phyloP scores from a whole-genome alignment of 2,113 vertebrate species.

The Mirza zaza region DNA sequence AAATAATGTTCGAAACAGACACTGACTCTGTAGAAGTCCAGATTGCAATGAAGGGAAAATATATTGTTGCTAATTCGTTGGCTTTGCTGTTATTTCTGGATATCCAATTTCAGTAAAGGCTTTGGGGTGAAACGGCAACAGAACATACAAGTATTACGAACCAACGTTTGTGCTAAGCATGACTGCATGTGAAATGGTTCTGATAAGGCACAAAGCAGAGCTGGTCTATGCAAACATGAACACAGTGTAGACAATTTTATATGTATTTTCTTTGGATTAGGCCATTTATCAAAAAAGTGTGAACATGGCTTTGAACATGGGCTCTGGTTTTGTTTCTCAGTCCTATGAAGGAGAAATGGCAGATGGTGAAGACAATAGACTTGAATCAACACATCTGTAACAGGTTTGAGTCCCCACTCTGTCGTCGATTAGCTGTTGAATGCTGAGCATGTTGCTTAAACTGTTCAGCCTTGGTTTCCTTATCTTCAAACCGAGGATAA shows the following conservation, averaged over 20 bases:
- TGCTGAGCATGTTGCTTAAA: neutral
- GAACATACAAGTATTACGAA: neutral
- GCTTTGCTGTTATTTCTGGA: neutral
- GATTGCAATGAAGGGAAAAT: too few relatives aligned
- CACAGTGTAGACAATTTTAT: neutral
- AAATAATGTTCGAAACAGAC: accelerated
- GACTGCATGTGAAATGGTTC: neutral
- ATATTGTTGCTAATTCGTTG: neutral
- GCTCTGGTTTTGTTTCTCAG: neutral
- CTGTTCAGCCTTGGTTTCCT: neutral
- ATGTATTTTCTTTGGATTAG: neutral
- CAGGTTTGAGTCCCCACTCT: neutral
- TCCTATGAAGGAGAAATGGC: neutral
- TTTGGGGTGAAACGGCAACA: neutral
- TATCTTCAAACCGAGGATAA: neutral
- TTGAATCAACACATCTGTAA: neutral
- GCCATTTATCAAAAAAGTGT: neutral
- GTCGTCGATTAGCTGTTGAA: neutral
- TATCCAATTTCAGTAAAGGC: neutral
- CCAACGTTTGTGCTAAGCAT: neutral
- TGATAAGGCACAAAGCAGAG: neutral
- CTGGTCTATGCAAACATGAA: neutral
- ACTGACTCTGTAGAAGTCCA: neutral
- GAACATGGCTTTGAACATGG: neutral
- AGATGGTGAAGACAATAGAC: neutral